These are phyloP conservation scores for Cephus pulcher DNA, from an alignment of 2,888 invertebrate genomes.

Conservation along the genomic window DNA sequence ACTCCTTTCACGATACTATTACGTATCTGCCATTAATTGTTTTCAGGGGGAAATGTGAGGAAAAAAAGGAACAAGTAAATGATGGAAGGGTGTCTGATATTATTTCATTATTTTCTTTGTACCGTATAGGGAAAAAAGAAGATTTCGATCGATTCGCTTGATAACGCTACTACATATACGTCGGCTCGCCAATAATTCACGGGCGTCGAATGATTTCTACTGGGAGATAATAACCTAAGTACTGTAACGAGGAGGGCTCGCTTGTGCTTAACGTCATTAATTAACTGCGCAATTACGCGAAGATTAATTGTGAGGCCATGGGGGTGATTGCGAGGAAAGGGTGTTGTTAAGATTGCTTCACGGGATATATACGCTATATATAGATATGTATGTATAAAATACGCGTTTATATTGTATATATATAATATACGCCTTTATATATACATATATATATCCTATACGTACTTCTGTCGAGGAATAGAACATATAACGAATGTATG, in stretches of 20 bases:
- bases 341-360: background rate
- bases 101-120: background rate
- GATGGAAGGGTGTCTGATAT: background rate
- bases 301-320: conserved; percentile 47
- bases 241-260: conserved; percentile 27
- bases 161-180: background rate
- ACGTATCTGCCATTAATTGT: background rate
- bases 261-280: conserved; percentile 46
- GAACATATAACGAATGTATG: background rate
- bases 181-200: conserved; percentile 36
- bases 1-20: too few species aligned
- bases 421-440: too few species aligned
- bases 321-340: conserved; percentile 23
- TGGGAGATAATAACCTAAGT: conserved; percentile 52
- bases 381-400: background rate
- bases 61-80: background rate
- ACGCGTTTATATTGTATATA: too few species aligned
- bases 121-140: background rate
- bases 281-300: conserved; percentile 52
- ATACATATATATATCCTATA: background rate
- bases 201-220: conserved; percentile 41
- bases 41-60: background rate
- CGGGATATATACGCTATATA: background rate
- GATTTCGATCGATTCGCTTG: background rate
- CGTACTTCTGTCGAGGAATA: background rate